These are phyloP conservation scores for Patagioenas fasciata DNA, from an alignment of 2,113 vertebrate genomes.

Conservation along the genomic window DNA sequence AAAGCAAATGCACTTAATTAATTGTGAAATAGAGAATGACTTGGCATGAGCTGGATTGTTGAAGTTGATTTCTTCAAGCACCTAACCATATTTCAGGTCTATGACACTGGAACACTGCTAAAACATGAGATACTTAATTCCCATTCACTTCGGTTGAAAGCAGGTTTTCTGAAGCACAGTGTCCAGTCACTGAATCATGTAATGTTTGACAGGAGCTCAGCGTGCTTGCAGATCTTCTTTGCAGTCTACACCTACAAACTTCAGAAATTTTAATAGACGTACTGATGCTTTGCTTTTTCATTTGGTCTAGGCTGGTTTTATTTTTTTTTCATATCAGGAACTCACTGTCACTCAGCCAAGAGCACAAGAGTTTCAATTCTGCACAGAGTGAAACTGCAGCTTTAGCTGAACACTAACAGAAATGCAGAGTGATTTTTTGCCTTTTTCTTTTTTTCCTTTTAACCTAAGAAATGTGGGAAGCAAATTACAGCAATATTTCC, in stretches of 20 bases:
- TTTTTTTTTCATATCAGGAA: background rate
- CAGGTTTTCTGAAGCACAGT: background rate
- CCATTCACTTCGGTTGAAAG: background rate
- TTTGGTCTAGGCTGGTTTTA: background rate
- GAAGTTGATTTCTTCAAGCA: background rate
- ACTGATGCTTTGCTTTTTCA: background rate
- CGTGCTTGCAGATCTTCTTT: background rate
- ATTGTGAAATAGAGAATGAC: background rate
- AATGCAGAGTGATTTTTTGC: fast-evolving
- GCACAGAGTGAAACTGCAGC: constrained; percentile 66
- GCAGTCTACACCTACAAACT: background rate
- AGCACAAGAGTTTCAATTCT: constrained; percentile 72
- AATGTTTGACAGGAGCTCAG: background rate
- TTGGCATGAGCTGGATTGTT: background rate
- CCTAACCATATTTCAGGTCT: background rate
- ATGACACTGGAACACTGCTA: background rate
- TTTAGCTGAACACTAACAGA: background rate
- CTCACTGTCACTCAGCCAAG: background rate
- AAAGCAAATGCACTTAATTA: background rate
- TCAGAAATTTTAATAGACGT: background rate
- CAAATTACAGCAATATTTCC: background rate
- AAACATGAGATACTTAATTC: background rate
- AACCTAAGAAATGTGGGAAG: background rate
- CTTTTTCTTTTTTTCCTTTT: background rate
- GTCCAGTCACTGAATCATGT: background rate